Evolutionary conservation across 1,140 invertebrate species (phyloP).

Genomic region (Temnothorax longispinosus): DNA sequence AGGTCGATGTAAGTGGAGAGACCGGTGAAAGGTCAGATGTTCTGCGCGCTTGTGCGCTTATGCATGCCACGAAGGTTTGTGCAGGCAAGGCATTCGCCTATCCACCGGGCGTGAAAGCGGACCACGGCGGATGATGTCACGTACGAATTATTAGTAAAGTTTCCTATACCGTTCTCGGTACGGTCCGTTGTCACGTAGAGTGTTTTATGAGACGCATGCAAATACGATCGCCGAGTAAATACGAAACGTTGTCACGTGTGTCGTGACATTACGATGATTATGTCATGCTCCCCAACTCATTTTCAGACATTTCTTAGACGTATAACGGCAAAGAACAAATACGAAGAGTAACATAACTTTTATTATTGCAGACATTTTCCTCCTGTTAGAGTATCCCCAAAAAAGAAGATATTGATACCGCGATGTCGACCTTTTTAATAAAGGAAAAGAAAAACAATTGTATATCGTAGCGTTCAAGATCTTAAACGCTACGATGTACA

Average conservation of each 20-base stretch:
- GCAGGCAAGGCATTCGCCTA: slow-evolving; percentile 20
- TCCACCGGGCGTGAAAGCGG: slow-evolving; percentile 42
- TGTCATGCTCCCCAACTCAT: neutral
- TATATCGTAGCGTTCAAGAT: neutral
- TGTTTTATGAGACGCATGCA: slow-evolving; percentile 20
- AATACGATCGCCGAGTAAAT: slow-evolving; percentile 20
- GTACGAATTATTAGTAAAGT: slow-evolving; percentile 60
- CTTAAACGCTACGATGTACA: too few species aligned
- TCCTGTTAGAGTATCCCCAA: neutral
- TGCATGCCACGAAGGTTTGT: slow-evolving; percentile 7
- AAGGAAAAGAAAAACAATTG: neutral
- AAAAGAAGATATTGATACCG: neutral
- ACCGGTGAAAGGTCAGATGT: slow-evolving; percentile 55
- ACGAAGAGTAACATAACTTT: neutral
- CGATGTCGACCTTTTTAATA: neutral
- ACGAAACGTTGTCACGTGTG: neutral
- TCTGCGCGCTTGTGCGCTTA: slow-evolving; percentile 53
- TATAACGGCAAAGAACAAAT: neutral
- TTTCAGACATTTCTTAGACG: neutral
- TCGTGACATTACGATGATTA: slow-evolving; percentile 25
- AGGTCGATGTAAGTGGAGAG: slow-evolving; percentile 46
- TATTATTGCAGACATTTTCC: neutral
- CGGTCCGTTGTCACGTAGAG: slow-evolving; percentile 31
- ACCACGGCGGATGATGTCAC: slow-evolving; percentile 47
- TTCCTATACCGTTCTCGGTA: slow-evolving; percentile 49